A percentile compares a stretch with the other conserved stretches of the same genome.
Evolutionary conservation across 2,888 invertebrate species (phyloP).

Genomic region (Schizotus pectinicornis): DNA sequence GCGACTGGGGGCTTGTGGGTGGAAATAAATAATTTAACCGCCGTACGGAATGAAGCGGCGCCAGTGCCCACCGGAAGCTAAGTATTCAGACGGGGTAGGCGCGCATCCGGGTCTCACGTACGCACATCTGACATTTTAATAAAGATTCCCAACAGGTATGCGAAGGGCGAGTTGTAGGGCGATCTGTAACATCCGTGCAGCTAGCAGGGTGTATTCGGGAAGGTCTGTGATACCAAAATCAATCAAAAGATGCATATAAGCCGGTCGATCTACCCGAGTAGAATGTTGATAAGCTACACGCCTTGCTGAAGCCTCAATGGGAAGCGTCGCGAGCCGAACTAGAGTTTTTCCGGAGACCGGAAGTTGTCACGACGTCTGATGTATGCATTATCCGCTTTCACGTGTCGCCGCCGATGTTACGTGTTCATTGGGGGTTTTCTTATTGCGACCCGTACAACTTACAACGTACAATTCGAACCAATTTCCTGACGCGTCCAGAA

Average conservation of each 20-base stretch:
- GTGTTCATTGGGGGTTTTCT: slow-evolving; percentile 2
- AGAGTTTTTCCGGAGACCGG: neutral
- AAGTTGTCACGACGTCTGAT: slow-evolving; percentile 2
- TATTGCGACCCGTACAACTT: neutral
- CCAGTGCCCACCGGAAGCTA: slow-evolving; percentile 5
- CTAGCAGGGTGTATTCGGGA: neutral
- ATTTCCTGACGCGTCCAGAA: too few relatives aligned
- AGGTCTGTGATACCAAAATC: slow-evolving; percentile 34
- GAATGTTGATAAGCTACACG: slow-evolving; percentile 27
- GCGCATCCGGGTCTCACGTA: slow-evolving; percentile 25
- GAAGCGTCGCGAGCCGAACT: neutral
- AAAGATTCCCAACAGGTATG: slow-evolving; percentile 41
- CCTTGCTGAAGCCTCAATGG: slow-evolving; percentile 12
- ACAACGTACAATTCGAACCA: too few relatives aligned
- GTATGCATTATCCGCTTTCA: neutral
- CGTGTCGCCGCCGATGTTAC: neutral
- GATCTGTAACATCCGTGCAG: slow-evolving; percentile 17
- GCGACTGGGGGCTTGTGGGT: neutral
- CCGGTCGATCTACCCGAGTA: slow-evolving; percentile 25
- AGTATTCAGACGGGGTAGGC: slow-evolving; percentile 15
- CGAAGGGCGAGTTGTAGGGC: slow-evolving; percentile 17
- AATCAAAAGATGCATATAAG: slow-evolving; percentile 43
- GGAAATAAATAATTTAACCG: slow-evolving; percentile 18
- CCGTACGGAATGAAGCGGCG: neutral
- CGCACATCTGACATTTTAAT: slow-evolving; percentile 35